Evolutionary conservation across 2,888 invertebrate genomes (phyloP).

Genomic region (Melanostoma scalare): DNA sequence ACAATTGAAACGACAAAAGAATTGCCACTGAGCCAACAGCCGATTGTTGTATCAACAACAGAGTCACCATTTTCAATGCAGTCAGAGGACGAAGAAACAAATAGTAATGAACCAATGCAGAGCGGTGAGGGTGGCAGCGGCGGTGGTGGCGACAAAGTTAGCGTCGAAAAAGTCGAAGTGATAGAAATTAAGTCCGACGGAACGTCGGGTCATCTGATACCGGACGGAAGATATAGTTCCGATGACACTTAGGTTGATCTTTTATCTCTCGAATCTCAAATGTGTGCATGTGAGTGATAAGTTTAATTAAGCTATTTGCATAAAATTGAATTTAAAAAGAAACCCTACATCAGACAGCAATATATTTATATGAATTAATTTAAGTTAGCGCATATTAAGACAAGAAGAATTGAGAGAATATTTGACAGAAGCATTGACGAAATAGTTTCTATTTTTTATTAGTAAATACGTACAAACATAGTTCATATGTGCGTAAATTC

Average conservation of each 20-base stretch:
- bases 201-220: constrained; percentile 80
- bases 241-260: constrained; percentile 47
- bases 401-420: no score
- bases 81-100: constrained; percentile 53
- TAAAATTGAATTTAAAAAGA: constrained; percentile 1
- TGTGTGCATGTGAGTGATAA: constrained; percentile 40
- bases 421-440: no score
- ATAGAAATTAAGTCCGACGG: constrained; percentile 82
- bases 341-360: no score
- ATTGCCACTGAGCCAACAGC: constrained; percentile 77
- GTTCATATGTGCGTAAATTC: no score
- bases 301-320: constrained; percentile 17
- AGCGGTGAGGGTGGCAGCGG: constrained; percentile 77
- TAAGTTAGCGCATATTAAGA: no score
- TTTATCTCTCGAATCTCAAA: constrained; percentile 30
- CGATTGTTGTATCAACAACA: constrained; percentile 80
- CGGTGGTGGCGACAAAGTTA: constrained; percentile 75
- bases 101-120: constrained; percentile 12
- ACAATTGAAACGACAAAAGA: constrained; percentile 73
- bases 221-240: constrained; percentile 70
- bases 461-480: no score
- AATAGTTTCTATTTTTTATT: no score
- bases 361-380: no score
- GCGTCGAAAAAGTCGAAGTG: constrained; percentile 82
- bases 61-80: constrained; percentile 67